Evolutionary conservation across 2,797 vertebrate species (phyloP).

Genomic region (Muscicapa striata): DNA sequence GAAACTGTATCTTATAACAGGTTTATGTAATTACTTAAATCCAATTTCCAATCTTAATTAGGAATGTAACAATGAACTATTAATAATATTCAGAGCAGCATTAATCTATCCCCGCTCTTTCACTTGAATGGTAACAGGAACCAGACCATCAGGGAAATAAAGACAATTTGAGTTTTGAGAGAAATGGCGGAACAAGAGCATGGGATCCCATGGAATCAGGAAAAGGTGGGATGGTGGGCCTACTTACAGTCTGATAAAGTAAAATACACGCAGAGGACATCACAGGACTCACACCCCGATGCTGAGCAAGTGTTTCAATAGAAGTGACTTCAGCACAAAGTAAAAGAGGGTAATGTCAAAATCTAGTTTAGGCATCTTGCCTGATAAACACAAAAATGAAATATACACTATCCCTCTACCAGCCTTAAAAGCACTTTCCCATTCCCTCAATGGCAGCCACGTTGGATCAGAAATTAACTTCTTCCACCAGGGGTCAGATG

Average conservation of each 20-base stretch:
- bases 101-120: not conserved
- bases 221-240: not conserved
- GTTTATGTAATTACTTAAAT: slow-evolving; percentile 1
- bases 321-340: not conserved
- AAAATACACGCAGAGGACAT: not conserved
- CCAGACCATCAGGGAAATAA: slow-evolving; percentile 13
- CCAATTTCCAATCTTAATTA: slow-evolving; percentile 29
- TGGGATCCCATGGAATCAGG: not conserved
- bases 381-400: not conserved
- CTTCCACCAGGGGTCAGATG: not conserved
- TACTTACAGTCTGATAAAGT: not conserved
- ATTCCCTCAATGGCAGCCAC: not conserved
- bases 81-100: slow-evolving; percentile 31
- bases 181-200: not conserved
- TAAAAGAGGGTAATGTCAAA: not conserved
- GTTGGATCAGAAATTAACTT: not conserved
- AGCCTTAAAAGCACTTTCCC: not conserved
- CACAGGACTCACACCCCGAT: not conserved
- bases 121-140: not conserved
- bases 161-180: not conserved
- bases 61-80: not conserved
- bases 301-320: not conserved
- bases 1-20: not conserved
- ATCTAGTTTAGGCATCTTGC: not conserved
- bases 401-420: not conserved